Percentiles rank a stretch among this genome's conserved stretches.
Conservation (phyloP, 1,140 invertebrate species). For the Samia ricini region DNA sequence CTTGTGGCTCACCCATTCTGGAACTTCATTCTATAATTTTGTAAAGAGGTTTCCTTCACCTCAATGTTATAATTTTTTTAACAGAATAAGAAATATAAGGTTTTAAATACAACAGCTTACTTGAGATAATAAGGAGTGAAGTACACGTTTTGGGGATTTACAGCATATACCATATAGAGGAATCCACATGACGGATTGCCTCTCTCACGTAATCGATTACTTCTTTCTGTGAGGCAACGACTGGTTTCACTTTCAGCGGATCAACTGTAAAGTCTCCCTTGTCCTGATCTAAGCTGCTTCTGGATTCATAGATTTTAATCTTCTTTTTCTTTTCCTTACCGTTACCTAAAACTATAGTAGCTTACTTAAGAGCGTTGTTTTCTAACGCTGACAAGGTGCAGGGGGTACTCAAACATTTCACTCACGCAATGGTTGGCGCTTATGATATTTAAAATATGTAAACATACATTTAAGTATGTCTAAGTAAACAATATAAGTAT, state of each 20-base stretch:
- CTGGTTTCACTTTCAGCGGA: conserved; percentile 55
- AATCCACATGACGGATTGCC: conserved; percentile 77
- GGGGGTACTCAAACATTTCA: no score
- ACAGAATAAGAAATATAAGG: no score
- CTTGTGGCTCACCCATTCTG: no score
- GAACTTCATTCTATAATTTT: no score
- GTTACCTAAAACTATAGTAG: not conserved
- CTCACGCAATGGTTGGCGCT: no score
- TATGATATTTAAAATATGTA: no score
- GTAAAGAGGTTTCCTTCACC: no score
- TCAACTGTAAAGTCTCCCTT: conserved; percentile 31
- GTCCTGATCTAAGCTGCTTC: conserved; percentile 19
- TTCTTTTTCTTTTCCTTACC: conserved; percentile 35
- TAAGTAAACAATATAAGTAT: no score
- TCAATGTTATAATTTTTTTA: no score
- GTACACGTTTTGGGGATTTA: conserved; percentile 81
- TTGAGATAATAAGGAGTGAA: conserved; percentile 84
- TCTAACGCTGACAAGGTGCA: no score
- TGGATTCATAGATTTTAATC: conserved; percentile 49
- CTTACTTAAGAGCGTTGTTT: not conserved
- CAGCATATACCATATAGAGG: conserved; percentile 84
- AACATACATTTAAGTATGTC: no score
- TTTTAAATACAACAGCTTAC: no score
- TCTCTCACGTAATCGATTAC: conserved; percentile 76
- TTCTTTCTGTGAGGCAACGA: conserved; percentile 69